Evolutionary conservation across 1,140 invertebrate species (phyloP).

Genomic region (Heliconius himera): DNA sequence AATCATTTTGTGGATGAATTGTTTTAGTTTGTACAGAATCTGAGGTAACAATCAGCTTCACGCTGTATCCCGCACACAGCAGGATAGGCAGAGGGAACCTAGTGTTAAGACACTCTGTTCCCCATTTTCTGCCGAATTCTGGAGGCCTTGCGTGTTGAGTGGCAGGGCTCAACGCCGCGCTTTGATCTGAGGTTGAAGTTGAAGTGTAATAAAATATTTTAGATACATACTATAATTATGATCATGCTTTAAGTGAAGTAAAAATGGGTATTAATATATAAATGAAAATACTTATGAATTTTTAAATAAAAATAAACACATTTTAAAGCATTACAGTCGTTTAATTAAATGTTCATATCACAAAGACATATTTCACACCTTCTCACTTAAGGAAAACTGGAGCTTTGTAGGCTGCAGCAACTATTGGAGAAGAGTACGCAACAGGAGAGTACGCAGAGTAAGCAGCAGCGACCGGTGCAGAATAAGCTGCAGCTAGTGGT

Average conservation of each 20-base stretch:
- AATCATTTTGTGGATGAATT: background rate
- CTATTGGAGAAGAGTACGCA: slow-evolving; percentile 57
- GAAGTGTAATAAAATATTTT: too few species aligned
- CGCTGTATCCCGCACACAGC: too few species aligned
- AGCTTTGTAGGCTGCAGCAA: slow-evolving; percentile 48
- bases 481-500: slow-evolving; percentile 42
- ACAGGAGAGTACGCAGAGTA: slow-evolving; percentile 55
- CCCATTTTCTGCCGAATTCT: too few species aligned
- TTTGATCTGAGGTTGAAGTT: too few species aligned
- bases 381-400: slow-evolving; percentile 44
- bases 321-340: slow-evolving; percentile 18
- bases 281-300: background rate
- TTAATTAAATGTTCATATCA: slow-evolving; percentile 29
- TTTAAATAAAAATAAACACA: background rate
- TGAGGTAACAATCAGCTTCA: too few species aligned
- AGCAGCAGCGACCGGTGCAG: slow-evolving; percentile 42
- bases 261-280: background rate
- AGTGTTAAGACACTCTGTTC: too few species aligned
- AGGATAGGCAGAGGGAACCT: too few species aligned
- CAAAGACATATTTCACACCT: background rate
- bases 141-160: too few species aligned
- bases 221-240: too few species aligned
- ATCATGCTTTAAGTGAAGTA: too few species aligned
- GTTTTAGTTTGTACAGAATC: background rate
- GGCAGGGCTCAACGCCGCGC: too few species aligned